Conservation (phyloP, 2,888 invertebrate genomes). For the Alsophila aescularia region DNA sequence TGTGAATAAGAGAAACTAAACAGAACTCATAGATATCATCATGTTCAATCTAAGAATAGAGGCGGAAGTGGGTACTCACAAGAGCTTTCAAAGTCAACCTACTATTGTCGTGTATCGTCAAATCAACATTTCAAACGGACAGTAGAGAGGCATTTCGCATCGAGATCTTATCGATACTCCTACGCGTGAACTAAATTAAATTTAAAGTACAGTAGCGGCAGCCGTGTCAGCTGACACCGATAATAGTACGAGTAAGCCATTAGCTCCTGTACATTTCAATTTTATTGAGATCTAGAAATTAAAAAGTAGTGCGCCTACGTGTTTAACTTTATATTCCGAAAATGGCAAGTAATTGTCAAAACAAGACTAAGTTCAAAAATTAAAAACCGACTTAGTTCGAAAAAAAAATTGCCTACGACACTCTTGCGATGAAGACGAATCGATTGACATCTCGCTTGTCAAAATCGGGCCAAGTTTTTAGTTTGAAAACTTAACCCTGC, state of each 20-base stretch:
- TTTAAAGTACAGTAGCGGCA: conserved; percentile 57
- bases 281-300: background rate
- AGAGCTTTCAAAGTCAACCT: conserved; percentile 49
- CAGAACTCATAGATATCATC: conserved; percentile 46
- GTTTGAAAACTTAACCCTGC: no score
- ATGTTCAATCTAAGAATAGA: conserved; percentile 44
- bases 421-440: no score
- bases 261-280: no score
- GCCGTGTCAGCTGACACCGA: conserved; percentile 54
- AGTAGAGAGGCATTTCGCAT: conserved; percentile 60
- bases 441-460: no score
- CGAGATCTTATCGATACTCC: conserved; percentile 64
- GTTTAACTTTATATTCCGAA: background rate
- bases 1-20: conserved; percentile 58
- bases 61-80: conserved; percentile 48
- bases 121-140: conserved; percentile 58
- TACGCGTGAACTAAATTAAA: conserved; percentile 61
- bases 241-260: conserved; percentile 27
- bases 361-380: no score
- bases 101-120: conserved; percentile 56
- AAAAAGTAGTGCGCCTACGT: background rate
- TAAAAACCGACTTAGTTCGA: no score
- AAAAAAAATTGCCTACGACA: no score
- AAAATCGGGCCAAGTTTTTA: no score
- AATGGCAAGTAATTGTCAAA: background rate